Evolutionary conservation across 2,113 vertebrate species (phyloP).

Genomic region (Istiophorus platypterus): DNA sequence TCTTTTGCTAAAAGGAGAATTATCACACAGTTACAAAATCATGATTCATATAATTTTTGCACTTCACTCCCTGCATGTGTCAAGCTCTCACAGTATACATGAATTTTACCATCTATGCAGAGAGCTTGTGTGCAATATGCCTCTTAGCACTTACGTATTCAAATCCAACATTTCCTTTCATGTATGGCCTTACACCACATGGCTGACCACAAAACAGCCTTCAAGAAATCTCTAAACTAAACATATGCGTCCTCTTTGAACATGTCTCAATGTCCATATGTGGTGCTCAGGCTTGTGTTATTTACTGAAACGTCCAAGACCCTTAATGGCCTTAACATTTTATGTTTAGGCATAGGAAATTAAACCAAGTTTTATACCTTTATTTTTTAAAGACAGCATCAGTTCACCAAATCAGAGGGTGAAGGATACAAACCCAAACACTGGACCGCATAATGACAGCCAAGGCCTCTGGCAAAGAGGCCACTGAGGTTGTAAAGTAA

Average conservation of each 20-base stretch:
- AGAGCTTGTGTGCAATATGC: slow-evolving; percentile 52
- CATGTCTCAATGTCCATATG: slow-evolving; percentile 67
- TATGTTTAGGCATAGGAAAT: slow-evolving; percentile 71
- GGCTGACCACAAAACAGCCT: slow-evolving; percentile 80
- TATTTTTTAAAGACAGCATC: slow-evolving; percentile 62
- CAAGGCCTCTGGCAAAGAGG: slow-evolving; percentile 72
- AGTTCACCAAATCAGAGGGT: slow-evolving; percentile 77
- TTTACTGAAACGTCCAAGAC: slow-evolving; percentile 44
- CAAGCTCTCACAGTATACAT: not conserved
- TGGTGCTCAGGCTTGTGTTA: slow-evolving; percentile 45
- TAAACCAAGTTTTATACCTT: slow-evolving; percentile 72
- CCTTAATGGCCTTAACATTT: slow-evolving; percentile 63
- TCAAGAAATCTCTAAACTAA: slow-evolving; percentile 82
- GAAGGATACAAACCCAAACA: slow-evolving; percentile 77
- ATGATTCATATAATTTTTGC: slow-evolving; percentile 24
- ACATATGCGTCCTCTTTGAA: slow-evolving; percentile 78
- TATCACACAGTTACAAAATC: slow-evolving; percentile 1
- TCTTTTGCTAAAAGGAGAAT: not conserved
- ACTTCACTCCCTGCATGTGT: slow-evolving; percentile 13
- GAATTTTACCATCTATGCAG: slow-evolving; percentile 10
- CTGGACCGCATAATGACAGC: slow-evolving; percentile 82
- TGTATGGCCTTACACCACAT: slow-evolving; percentile 76
- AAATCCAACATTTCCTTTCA: slow-evolving; percentile 80
- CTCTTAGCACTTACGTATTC: slow-evolving; percentile 67
- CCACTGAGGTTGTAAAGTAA: slow-evolving; percentile 76